Conservation (phyloP, 2,888 invertebrate genomes). For the Timema cristinae region DNA sequence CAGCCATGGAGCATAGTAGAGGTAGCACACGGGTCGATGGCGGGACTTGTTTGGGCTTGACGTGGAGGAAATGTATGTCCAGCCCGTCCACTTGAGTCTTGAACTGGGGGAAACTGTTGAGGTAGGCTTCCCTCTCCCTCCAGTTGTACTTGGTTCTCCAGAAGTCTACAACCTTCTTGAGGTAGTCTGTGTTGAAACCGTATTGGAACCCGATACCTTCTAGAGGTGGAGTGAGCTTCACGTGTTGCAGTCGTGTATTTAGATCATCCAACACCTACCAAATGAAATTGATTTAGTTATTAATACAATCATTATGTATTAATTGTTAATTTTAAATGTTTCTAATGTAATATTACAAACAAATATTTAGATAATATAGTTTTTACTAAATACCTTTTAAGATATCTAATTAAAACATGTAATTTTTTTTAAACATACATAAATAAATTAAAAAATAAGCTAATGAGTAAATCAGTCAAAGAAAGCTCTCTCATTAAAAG, state of each 20-base stretch:
- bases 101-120: slow-evolving; percentile 75
- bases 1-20: slow-evolving; percentile 76
- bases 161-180: slow-evolving; percentile 64
- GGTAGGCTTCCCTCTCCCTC: slow-evolving; percentile 58
- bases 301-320: too few relatives aligned
- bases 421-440: too few relatives aligned
- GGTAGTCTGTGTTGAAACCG: slow-evolving; percentile 70
- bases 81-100: slow-evolving; percentile 65
- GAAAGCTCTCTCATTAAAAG: too few relatives aligned
- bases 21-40: slow-evolving; percentile 55
- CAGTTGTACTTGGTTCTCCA: slow-evolving; percentile 78
- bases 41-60: slow-evolving; percentile 52
- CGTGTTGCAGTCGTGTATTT: slow-evolving; percentile 51
- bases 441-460: too few relatives aligned
- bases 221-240: slow-evolving; percentile 49
- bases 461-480: too few relatives aligned
- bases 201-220: slow-evolving; percentile 73
- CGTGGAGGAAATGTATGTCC: slow-evolving; percentile 71
- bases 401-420: too few relatives aligned
- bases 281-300: neutral
- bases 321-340: too few relatives aligned
- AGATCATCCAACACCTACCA: slow-evolving; percentile 58
- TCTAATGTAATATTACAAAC: too few relatives aligned
- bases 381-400: too few relatives aligned
- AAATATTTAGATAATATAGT: neutral